Conservation (phyloP, 2,113 vertebrate species). For the Pseudonaja textilis region DNA sequence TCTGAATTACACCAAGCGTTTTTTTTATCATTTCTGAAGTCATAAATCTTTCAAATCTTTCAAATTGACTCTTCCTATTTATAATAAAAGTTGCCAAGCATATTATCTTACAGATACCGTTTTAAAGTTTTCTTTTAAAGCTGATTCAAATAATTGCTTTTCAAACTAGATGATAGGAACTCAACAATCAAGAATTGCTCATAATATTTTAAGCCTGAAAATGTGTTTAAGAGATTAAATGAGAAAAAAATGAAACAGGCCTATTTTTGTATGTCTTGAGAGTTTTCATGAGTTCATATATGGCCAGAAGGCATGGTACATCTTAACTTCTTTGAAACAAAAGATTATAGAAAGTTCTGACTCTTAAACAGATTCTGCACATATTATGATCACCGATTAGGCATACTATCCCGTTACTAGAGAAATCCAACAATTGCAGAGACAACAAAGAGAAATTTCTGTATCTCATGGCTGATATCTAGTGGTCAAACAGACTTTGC, state of each 20-base stretch:
- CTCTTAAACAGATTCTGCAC: conserved; percentile 46
- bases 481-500: not conserved
- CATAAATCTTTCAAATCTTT: conserved; percentile 59
- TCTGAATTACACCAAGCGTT: conserved; percentile 17
- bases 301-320: conserved; percentile 11
- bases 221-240: conserved; percentile 71
- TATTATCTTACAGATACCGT: conserved; percentile 50
- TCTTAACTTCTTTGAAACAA: conserved; percentile 39
- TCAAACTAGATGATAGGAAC: conserved; percentile 63
- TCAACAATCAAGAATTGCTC: conserved; percentile 50
- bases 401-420: not conserved
- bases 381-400: not conserved
- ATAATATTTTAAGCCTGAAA: conserved; percentile 64
- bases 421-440: not conserved
- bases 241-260: conserved; percentile 59
- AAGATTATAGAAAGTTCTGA: conserved; percentile 21
- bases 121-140: conserved; percentile 23
- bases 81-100: conserved; percentile 36
- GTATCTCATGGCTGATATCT: not conserved
- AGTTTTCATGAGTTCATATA: conserved; percentile 54
- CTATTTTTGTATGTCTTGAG: conserved; percentile 40
- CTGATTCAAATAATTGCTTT: conserved; percentile 68
- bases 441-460: not conserved
- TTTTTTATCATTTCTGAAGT: conserved; percentile 55
- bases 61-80: conserved; percentile 53